phyloP scores from a whole-genome alignment of 23 tunicate species.

The Trididemnum miniatum region DNA sequence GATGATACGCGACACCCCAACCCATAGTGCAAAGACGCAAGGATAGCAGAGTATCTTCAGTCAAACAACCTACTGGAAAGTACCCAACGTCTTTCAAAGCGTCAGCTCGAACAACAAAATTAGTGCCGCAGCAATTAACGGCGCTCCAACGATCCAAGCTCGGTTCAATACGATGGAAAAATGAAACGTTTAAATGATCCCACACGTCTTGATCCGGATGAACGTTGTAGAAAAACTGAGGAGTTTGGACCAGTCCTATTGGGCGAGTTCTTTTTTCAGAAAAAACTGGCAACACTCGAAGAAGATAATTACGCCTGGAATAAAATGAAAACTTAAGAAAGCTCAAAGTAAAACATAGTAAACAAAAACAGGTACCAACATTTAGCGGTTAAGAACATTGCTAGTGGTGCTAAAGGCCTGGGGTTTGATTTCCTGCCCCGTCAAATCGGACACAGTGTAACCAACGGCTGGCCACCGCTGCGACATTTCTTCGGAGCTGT shows the following conservation, averaged over 20 bases:
- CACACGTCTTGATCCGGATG: slow-evolving; percentile 97
- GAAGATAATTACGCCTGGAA: slow-evolving; percentile 91
- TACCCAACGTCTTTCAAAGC: slow-evolving; percentile 97
- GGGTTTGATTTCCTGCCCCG: too few species aligned
- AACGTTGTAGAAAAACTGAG: slow-evolving; percentile 99
- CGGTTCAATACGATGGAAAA: slow-evolving; percentile 97
- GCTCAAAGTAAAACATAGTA: too few species aligned
- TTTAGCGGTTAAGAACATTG: too few species aligned
- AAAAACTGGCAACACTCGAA: slow-evolving; percentile 90
- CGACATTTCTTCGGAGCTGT: too few species aligned
- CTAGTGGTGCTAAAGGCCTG: too few species aligned
- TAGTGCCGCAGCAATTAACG: slow-evolving; percentile 99
- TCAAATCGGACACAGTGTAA: too few species aligned
- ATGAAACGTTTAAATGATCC: slow-evolving; percentile 97
- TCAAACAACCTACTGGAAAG: slow-evolving; percentile 97
- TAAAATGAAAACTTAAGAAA: too few species aligned
- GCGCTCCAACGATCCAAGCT: slow-evolving; percentile 97
- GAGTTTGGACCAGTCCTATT: slow-evolving; percentile 92
- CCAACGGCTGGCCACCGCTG: too few species aligned
- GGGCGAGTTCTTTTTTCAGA: slow-evolving; percentile 94
- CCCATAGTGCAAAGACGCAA: slow-evolving; percentile 95
- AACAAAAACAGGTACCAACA: too few species aligned
- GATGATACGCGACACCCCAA: slow-evolving; percentile 99
- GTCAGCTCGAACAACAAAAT: slow-evolving; percentile 90
- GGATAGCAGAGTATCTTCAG: slow-evolving; percentile 93